Base-by-base conservation (phyloP, 2,797 vertebrate genomes). In the Pseudotriccus pelzelni region DNA sequence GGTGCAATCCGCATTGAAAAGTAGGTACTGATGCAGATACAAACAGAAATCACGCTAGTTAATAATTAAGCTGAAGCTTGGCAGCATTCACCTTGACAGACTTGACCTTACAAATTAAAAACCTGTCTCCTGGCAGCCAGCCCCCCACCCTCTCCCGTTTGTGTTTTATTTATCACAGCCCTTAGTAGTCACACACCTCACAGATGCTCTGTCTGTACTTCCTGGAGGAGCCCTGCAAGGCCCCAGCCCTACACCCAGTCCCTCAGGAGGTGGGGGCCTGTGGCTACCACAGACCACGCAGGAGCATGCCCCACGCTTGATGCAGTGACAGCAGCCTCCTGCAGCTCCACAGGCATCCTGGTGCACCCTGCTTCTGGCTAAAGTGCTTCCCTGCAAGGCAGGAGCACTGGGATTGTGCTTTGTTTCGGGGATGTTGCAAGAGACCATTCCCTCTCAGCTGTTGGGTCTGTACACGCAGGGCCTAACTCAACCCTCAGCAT, bases 51-150 rank as follows among this genome's bases (percentile, higher is more conserved):
- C 92, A 87, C 85, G 62, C 74, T 97, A 76, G 89, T 97, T 97
- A 97, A 96, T 97, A 93, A 97, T 96, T 97, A 93, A 97, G 84
- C 92, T 88, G 74, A 60, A 77, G 32, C 66, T 96, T 94, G 94
- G 92, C 93, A 95, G 76, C 74, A 18, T 92, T 97, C 89, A 96
- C 96, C 94, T 96, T 97, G 94, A 93, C 92, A 95, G 64, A 82
- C 39, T 64, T 96, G 93, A 95, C 93, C 92, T 95, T 95, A 87
- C 88, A 91, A 94, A 96, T 88, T 89, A 86, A 79, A 75, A 50
- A 34, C 37, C 23, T 84, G 28, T 76, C 53, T 83, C 53, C 37
- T 32, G 37, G 10, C 27, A 28, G 32, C 23, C 32, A 52, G 41
- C 3, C 15, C 13, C 36, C 34, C 46, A n/a, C 28, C 24, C 25